These are phyloP conservation scores for Nomada ruficornis DNA, from an alignment of 2,888 invertebrate genomes.

Conservation along the genomic window DNA sequence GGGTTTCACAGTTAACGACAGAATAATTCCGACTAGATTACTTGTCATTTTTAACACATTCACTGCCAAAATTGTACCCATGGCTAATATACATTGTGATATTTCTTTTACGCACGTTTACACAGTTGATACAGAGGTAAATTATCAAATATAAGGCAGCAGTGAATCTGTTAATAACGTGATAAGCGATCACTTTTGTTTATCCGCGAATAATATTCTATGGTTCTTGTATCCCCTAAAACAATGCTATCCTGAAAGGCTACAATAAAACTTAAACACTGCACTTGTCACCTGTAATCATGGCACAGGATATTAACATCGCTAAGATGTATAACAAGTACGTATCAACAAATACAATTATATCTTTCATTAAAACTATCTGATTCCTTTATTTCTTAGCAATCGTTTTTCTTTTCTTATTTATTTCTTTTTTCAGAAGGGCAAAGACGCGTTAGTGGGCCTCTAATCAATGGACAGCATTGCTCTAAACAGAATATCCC, in stretches of 20 bases:
- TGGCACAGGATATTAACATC: not conserved
- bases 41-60: slow-evolving; percentile 48
- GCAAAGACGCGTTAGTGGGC: not conserved
- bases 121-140: slow-evolving; percentile 16
- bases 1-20: slow-evolving; percentile 32
- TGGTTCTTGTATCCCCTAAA: slow-evolving; percentile 16
- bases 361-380: not conserved
- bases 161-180: slow-evolving; percentile 54
- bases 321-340: not conserved
- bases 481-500: slow-evolving; percentile 34
- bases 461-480: slow-evolving; percentile 15
- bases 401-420: not conserved
- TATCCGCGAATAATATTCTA: slow-evolving; percentile 26
- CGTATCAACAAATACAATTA: slow-evolving; percentile 10
- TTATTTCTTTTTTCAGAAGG: not conserved
- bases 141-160: slow-evolving; percentile 48
- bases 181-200: slow-evolving; percentile 33
- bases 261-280: not conserved
- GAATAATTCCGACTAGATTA: slow-evolving; percentile 62
- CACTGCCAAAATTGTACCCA: slow-evolving; percentile 37
- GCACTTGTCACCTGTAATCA: not conserved
- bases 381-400: not conserved
- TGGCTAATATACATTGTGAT: slow-evolving; percentile 17
- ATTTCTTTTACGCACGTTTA: not conserved
- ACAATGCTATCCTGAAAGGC: slow-evolving; percentile 15